These are phyloP conservation scores for Gryon sp. DNA, from an alignment of 1,140 invertebrate genomes.

Conservation along the genomic window DNA sequence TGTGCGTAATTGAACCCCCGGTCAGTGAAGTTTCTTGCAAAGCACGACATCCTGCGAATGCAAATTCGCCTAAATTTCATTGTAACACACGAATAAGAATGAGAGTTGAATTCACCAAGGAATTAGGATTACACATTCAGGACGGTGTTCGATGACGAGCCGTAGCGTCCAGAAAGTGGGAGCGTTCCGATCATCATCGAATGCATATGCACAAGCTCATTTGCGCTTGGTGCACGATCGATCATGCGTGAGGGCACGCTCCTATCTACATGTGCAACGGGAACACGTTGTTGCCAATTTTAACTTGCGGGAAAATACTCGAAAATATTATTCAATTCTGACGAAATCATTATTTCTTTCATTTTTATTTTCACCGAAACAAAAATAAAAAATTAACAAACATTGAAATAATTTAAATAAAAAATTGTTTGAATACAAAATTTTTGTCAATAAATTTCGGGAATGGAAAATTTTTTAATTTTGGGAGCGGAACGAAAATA, in stretches of 20 bases:
- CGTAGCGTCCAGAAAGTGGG: constrained; percentile 30
- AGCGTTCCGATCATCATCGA: constrained; percentile 66
- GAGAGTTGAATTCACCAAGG: constrained; percentile 48
- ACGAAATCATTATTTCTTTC: neutral
- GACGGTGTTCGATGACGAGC: constrained; percentile 67
- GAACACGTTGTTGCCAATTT: constrained; percentile 56
- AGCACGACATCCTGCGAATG: constrained; percentile 68
- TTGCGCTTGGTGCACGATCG: constrained; percentile 68
- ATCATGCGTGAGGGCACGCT: constrained; percentile 72
- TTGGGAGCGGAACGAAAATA: too few relatives aligned
- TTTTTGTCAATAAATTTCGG: too few relatives aligned
- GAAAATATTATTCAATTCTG: neutral
- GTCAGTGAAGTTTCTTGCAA: constrained; percentile 24
- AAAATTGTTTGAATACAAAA: too few relatives aligned
- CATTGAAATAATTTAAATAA: too few relatives aligned
- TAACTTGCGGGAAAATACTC: constrained; percentile 9
- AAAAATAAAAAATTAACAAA: too few relatives aligned
- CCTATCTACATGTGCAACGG: constrained; percentile 36
- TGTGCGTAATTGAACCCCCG: constrained; percentile 30
- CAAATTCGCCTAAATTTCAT: constrained; percentile 75
- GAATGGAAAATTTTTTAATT: too few relatives aligned
- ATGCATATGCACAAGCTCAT: constrained; percentile 65
- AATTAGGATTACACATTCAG: constrained; percentile 71
- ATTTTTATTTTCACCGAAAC: too few relatives aligned
- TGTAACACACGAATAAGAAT: constrained; percentile 69